phyloP scores from a whole-genome alignment of 2,113 vertebrate genomes.

The Tetrao urogallus region DNA sequence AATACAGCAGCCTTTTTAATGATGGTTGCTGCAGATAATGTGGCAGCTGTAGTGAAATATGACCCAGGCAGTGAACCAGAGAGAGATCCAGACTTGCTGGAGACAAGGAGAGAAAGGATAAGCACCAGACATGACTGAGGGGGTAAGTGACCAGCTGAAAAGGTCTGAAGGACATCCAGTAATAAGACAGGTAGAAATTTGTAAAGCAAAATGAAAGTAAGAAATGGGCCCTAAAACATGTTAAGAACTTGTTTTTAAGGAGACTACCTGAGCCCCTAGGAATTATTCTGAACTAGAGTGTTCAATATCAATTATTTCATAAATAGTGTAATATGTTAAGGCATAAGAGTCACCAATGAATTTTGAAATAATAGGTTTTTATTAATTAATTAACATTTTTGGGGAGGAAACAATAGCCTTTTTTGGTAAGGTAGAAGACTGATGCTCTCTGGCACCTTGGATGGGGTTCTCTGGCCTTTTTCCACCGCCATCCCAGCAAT shows the following conservation, averaged over 20 bases:
- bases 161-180: background rate
- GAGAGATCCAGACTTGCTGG: conserved; percentile 42
- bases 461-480: background rate
- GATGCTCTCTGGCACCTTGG: background rate
- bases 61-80: conserved; percentile 37
- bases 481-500: background rate
- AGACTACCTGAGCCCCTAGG: background rate
- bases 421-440: background rate
- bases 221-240: background rate
- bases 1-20: background rate
- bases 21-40: conserved; percentile 36
- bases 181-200: background rate
- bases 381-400: background rate
- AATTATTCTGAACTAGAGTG: background rate
- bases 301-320: background rate
- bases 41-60: background rate
- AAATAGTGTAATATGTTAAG: background rate
- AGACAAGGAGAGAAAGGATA: background rate
- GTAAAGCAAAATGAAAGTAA: background rate
- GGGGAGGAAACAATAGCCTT: background rate
- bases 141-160: background rate
- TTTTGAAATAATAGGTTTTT: background rate
- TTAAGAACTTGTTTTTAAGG: background rate
- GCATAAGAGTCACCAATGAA: background rate
- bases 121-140: conserved; percentile 16